Percentiles rank a stretch among this genome's conserved stretches.
Evolutionary conservation across 2,888 invertebrate species (phyloP).

Genomic region (Danaus chrysippus): DNA sequence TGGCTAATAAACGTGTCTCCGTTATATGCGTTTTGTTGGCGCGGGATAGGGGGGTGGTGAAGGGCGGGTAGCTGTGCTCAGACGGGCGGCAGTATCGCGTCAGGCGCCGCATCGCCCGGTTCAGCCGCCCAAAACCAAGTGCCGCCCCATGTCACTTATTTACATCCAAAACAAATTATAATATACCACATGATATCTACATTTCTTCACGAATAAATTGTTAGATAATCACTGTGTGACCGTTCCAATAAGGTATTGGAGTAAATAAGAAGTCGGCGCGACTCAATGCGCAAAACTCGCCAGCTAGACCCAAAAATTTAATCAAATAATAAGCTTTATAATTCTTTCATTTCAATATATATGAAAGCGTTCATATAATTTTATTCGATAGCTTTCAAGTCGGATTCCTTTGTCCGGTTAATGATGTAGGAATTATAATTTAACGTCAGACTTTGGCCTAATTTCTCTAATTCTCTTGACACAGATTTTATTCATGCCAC

Average conservation of each 20-base stretch:
- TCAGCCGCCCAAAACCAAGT: slow-evolving; percentile 47
- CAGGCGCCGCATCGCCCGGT: slow-evolving; percentile 69
- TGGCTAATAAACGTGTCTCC: slow-evolving; percentile 72
- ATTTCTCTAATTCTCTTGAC: slow-evolving; percentile 33
- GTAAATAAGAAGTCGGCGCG: slow-evolving; percentile 61
- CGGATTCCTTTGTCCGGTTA: background rate
- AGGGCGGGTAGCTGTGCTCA: slow-evolving; percentile 44
- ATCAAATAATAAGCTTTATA: slow-evolving; percentile 17
- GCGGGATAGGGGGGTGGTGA: slow-evolving; percentile 45
- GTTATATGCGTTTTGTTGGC: slow-evolving; percentile 74
- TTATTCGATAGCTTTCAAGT: background rate
- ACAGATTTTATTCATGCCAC: slow-evolving; percentile 23
- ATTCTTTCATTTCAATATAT: background rate
- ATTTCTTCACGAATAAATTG: slow-evolving; percentile 10
- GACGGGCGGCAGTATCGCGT: slow-evolving; percentile 68
- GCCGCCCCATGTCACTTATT: slow-evolving; percentile 41
- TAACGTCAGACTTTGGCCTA: slow-evolving; percentile 32
- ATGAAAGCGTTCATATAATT: background rate
- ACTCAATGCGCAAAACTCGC: slow-evolving; percentile 72
- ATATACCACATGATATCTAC: slow-evolving; percentile 2
- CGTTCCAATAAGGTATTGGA: slow-evolving; percentile 28
- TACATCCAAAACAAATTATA: slow-evolving; percentile 20
- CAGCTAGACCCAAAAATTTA: slow-evolving; percentile 33
- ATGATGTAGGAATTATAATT: slow-evolving; percentile 2
- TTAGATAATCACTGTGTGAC: slow-evolving; percentile 4